phyloP scores from a whole-genome alignment of 2,797 vertebrate genomes.

The Chromis chromis region DNA sequence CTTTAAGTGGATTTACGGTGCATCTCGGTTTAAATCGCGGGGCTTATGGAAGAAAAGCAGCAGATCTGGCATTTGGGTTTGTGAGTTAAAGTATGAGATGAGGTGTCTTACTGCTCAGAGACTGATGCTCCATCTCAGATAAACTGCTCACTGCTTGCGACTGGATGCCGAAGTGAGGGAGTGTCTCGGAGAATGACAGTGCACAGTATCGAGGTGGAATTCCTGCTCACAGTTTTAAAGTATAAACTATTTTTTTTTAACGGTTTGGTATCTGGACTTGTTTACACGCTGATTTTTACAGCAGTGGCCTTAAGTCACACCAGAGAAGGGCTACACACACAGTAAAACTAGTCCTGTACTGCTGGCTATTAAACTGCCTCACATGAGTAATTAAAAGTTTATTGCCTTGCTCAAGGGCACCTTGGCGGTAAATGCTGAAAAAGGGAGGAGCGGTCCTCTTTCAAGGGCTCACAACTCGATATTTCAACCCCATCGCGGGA shows the following conservation, averaged over 20 bases:
- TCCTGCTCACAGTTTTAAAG: slow-evolving; percentile 35
- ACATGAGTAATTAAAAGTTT: slow-evolving; percentile 54
- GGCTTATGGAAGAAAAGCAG: slow-evolving; percentile 33
- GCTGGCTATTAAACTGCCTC: slow-evolving; percentile 43
- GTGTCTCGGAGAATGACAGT: slow-evolving; percentile 13
- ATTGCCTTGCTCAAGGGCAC: slow-evolving; percentile 63
- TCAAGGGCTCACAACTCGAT: slow-evolving; percentile 12
- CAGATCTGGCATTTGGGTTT: slow-evolving; percentile 34
- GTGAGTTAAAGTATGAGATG: slow-evolving; percentile 15
- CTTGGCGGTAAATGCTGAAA: slow-evolving; percentile 34
- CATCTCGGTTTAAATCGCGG: slow-evolving; percentile 25
- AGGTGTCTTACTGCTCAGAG: slow-evolving; percentile 32
- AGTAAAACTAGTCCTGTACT: slow-evolving; percentile 37
- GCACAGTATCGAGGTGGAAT: slow-evolving; percentile 22
- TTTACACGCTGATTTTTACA: slow-evolving; percentile 51
- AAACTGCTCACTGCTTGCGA: slow-evolving; percentile 34
- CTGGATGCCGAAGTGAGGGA: slow-evolving; percentile 32
- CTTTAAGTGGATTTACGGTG: slow-evolving; percentile 20
- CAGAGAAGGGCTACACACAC: slow-evolving; percentile 32
- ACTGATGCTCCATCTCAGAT: slow-evolving; percentile 29
- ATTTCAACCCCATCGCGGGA: slow-evolving; percentile 10
- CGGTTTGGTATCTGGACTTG: slow-evolving; percentile 12
- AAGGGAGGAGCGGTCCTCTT: slow-evolving; percentile 11
- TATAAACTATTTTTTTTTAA: slow-evolving; percentile 21
- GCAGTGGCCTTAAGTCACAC: slow-evolving; percentile 30